These are phyloP conservation scores for Ommatoiulus sabulosus DNA, from an alignment of 2,888 invertebrate species.

Conservation along the genomic window DNA sequence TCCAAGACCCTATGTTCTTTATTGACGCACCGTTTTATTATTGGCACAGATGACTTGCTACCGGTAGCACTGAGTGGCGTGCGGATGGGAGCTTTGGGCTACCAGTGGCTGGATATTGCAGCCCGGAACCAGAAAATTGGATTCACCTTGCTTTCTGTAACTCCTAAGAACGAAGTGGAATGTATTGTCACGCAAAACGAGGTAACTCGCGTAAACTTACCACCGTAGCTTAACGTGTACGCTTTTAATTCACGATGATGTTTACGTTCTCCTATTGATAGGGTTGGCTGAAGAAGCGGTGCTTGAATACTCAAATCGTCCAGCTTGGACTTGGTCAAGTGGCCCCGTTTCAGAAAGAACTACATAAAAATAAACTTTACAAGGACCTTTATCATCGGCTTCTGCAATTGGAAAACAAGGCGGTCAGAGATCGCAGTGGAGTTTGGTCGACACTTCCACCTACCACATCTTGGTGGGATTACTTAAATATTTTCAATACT, in stretches of 20 bases:
- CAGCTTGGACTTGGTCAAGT: constrained; percentile 55
- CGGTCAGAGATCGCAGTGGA: constrained; percentile 45
- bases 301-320: constrained; percentile 54
- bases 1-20: background rate
- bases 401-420: constrained; percentile 47
- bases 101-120: constrained; percentile 55
- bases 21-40: background rate
- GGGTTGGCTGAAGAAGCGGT: constrained; percentile 54
- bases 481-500: constrained; percentile 16
- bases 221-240: no score
- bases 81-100: constrained; percentile 24
- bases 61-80: constrained; percentile 51
- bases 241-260: background rate
- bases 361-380: constrained; percentile 49
- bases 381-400: constrained; percentile 34
- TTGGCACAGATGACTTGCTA: constrained; percentile 41
- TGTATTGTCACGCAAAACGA: constrained; percentile 45
- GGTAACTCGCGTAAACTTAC: background rate
- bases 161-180: constrained; percentile 50
- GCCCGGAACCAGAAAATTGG: constrained; percentile 18
- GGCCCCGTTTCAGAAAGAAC: constrained; percentile 7
- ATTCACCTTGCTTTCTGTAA: constrained; percentile 53
- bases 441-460: constrained; percentile 50
- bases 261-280: background rate
- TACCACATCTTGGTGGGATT: constrained; percentile 8